Evolutionary conservation across 1,140 invertebrate genomes (phyloP), one percentile per base, ranked within the genome.

Genomic region (Arctopsyche grandis): DNA sequence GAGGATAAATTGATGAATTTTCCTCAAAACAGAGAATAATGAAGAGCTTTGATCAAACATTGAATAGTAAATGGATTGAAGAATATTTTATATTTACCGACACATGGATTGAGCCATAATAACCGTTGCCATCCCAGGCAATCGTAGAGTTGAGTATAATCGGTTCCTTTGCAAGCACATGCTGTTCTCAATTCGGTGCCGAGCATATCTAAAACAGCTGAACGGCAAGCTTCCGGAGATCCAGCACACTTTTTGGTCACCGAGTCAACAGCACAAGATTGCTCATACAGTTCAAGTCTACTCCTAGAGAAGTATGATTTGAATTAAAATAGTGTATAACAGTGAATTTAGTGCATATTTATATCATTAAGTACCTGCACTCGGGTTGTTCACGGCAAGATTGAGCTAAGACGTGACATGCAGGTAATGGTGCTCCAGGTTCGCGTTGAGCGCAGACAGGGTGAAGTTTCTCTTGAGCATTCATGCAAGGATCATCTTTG

Each of bases 51-150:
- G n/a, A n/a, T n/a, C n/a, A n/a, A n/a, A n/a, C n/a, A 7, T 7
- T 14, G 14, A 9, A 46, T 46, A 46, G 44, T 46, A 14, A 5
- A 56, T n/a, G 19, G 14, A 14, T 7, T 56, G 19, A 56, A 7
- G 19, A 5, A 56, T n/a, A n/a, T n/a, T n/a, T n/a, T n/a, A n/a
- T 52, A 90, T 94, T 93, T 87, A 97, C 96, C 95, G 71, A 97
- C 95, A 85, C 96, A 97, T 5, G 95, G 94, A 85, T 97, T 97
- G 69, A 96, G 92, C 95, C 95, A 97, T 4, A 97, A 90, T n/a
- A 97, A 90, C 60, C 95, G 86, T 83, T 96, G 94, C 95, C 95
- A 97, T 52, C 95, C 95, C 1, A 96, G 88, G 83, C 96, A 97
- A 79, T 95, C 94, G 85, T 96, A 95, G 0, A 96, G 86, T 84